Evolutionary conservation across 53 echinoderm and acorn worm species (phyloP).

Genomic region (Actinopyga echinites): DNA sequence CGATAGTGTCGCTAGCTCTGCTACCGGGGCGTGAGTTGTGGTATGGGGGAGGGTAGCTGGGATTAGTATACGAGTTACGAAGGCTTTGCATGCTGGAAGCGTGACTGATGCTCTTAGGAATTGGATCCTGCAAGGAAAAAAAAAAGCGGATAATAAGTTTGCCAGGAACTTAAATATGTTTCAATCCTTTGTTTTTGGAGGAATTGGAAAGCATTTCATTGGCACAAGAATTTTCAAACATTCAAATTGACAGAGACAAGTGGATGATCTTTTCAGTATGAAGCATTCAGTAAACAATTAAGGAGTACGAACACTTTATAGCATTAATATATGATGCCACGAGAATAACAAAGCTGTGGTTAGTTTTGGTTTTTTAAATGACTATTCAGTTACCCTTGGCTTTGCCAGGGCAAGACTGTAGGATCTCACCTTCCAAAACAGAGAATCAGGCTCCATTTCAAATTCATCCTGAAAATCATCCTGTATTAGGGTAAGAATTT

Average conservation of each 20-base stretch:
- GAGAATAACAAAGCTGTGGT: too few relatives aligned
- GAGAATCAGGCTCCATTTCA: background rate
- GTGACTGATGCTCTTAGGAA: constrained; percentile 86
- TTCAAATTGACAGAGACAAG: too few relatives aligned
- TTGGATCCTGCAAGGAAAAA: constrained; percentile 75
- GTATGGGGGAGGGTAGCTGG: constrained; percentile 65
- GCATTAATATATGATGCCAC: too few relatives aligned
- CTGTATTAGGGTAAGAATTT: constrained; percentile 14
- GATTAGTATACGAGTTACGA: constrained; percentile 80
- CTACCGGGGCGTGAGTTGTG: constrained; percentile 60
- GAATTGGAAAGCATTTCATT: too few relatives aligned
- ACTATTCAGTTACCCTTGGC: too few relatives aligned
- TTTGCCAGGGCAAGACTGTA: background rate
- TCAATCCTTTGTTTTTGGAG: too few relatives aligned
- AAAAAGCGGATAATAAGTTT: background rate
- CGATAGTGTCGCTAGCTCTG: constrained; percentile 64
- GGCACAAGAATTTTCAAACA: too few relatives aligned
- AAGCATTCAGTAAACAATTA: too few relatives aligned
- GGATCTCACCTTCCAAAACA: constrained; percentile 31
- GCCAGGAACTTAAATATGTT: too few relatives aligned
- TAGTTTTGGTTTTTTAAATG: too few relatives aligned
- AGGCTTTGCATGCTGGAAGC: constrained; percentile 89
- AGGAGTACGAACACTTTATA: too few relatives aligned
- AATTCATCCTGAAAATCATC: constrained; percentile 5
- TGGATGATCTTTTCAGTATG: too few relatives aligned